Percentiles rank a stretch among this genome's conserved stretches.
These are phyloP conservation scores for Dascyllus trimaculatus DNA, from an alignment of 2,113 vertebrate species.

Conservation along the genomic window DNA sequence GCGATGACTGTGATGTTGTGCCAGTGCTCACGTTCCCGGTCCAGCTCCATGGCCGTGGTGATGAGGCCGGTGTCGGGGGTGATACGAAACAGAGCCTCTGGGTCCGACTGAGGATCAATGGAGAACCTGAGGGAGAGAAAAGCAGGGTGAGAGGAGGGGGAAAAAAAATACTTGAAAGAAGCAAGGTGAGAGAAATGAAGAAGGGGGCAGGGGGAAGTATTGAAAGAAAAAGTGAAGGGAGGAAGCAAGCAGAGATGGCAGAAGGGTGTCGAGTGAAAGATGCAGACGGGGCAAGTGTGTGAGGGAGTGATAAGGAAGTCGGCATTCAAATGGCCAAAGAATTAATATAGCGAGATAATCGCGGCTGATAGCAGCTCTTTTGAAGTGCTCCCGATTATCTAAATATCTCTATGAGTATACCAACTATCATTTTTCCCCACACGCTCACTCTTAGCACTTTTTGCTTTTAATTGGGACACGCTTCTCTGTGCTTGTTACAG, in stretches of 20 bases:
- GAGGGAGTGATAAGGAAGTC: conserved; percentile 70
- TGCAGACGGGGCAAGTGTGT: conserved; percentile 67
- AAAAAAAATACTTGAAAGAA: background rate
- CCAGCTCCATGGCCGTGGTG: conserved; percentile 87
- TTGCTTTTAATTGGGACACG: conserved; percentile 72
- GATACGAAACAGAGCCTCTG: conserved; percentile 89
- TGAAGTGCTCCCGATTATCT: conserved; percentile 79
- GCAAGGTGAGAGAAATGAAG: conserved; percentile 21
- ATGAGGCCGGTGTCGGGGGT: conserved; percentile 89
- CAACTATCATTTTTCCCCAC: conserved; percentile 67
- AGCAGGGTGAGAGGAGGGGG: conserved; percentile 3
- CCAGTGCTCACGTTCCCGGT: conserved; percentile 90
- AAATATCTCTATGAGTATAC: conserved; percentile 74
- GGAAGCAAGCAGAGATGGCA: conserved; percentile 33
- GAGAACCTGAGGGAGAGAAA: conserved; percentile 84
- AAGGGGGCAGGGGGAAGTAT: conserved; percentile 8
- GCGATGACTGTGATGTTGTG: conserved; percentile 92
- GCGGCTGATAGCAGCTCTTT: conserved; percentile 70
- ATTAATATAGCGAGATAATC: conserved; percentile 81
- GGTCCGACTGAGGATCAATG: conserved; percentile 91
- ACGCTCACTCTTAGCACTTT: conserved; percentile 49
- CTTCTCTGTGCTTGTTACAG: conserved; percentile 49
- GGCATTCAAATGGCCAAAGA: conserved; percentile 74
- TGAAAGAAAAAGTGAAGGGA: conserved; percentile 37
- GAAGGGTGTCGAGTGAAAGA: conserved; percentile 39